phyloP scores from a whole-genome alignment of 2,797 vertebrate species.

The Acestrorhynchus altus region DNA sequence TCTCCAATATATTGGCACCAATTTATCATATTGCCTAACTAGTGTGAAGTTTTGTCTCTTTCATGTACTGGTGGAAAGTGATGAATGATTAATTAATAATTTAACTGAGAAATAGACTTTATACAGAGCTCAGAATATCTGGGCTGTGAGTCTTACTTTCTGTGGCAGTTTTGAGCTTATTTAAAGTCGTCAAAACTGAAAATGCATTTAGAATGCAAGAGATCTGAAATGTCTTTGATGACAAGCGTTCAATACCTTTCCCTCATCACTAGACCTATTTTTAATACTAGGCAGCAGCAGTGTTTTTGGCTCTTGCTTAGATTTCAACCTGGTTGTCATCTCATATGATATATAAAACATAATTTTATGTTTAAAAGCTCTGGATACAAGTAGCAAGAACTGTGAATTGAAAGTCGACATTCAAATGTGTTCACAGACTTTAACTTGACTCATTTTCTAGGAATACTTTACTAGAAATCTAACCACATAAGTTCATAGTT shows the following conservation, averaged over 20 bases:
- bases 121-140: neutral
- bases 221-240: neutral
- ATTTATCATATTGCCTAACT: neutral
- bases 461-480: too few species aligned
- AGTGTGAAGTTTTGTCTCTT: neutral
- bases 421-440: neutral
- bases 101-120: neutral
- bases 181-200: neutral
- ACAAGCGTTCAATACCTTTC: neutral
- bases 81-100: neutral
- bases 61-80: neutral
- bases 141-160: neutral
- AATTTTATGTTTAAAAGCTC: neutral
- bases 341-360: too few species aligned
- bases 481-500: too few species aligned
- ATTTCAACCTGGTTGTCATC: too few species aligned
- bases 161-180: neutral
- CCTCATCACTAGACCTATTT: neutral
- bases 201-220: neutral
- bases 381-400: neutral
- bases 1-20: too few species aligned
- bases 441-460: neutral
- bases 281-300: neutral
- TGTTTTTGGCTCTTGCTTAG: too few species aligned
- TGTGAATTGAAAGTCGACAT: neutral